These are phyloP conservation scores for Pseudomyrmex gracilis DNA, from an alignment of 1,140 invertebrate genomes.

Conservation along the genomic window DNA sequence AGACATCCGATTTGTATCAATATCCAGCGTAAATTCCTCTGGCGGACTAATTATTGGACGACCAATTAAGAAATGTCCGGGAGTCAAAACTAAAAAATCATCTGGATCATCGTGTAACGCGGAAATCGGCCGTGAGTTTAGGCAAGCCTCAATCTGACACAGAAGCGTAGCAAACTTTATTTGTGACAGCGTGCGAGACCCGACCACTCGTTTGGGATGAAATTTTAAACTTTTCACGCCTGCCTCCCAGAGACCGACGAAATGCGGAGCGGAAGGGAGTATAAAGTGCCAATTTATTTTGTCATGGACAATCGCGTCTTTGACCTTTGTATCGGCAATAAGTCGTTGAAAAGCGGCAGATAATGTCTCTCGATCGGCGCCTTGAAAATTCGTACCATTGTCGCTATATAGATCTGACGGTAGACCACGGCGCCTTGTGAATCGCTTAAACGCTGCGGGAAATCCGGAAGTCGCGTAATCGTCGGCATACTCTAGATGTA, in stretches of 20 bases:
- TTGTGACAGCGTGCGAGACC: not conserved
- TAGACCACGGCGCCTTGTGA: not conserved
- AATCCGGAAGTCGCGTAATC: constrained; percentile 11
- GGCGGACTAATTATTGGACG: not conserved
- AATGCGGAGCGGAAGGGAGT: constrained; percentile 24
- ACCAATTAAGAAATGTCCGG: constrained; percentile 15
- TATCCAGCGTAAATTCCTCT: not conserved
- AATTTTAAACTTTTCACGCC: not conserved
- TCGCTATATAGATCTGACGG: not conserved
- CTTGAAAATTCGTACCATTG: constrained; percentile 32
- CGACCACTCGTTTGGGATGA: not conserved
- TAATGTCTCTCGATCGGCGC: constrained; percentile 17
- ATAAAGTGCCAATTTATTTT: not conserved
- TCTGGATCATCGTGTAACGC: not conserved
- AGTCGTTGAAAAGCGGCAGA: too few relatives aligned
- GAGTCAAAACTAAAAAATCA: not conserved
- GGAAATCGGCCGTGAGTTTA: constrained; percentile 22
- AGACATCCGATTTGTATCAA: not conserved
- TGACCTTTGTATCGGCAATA: too few relatives aligned
- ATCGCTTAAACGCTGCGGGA: constrained; percentile 20
- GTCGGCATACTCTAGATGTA: constrained; percentile 37
- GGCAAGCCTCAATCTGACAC: constrained; percentile 18
- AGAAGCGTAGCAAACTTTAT: constrained; percentile 10
- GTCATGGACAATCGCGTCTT: not conserved
- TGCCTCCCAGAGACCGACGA: constrained; percentile 15